Base-by-base conservation (phyloP, 2,113 vertebrate genomes). In the Catagonus wagneri region DNA sequence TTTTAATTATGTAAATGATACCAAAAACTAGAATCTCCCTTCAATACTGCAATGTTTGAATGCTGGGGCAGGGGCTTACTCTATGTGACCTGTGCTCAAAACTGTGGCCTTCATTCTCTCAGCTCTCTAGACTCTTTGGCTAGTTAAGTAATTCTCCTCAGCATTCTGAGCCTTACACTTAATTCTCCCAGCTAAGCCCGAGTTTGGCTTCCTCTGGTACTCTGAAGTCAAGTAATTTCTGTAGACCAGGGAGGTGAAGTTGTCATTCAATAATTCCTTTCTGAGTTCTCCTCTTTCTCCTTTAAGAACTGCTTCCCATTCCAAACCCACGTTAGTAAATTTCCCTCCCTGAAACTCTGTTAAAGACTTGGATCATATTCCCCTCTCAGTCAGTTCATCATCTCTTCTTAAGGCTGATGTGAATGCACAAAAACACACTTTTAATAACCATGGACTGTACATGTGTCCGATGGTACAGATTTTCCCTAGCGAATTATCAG, bases 71-170 rank as follows among this genome's bases (percentile, higher is more conserved):
- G 7, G 15, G 20, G 16, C 63, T 69, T 29, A 9, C 22, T 65
- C 9, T 63, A 8, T 3, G 0, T n/a, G 29, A 58, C 29, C 32
- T 65, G 10, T 0, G 2, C 39, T 56, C 63, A 25, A 1, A 14
- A 27, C 3, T 22, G 0, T 3, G 10, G 10, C 7, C 7, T 9
- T 58, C 52, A 36, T 86, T 61, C 29, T 81, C n/a, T 52, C 63
- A 88, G 68, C 4, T 79, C 4, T 74, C 61, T 2, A n/a, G 9
- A 78, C 25, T 44, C 56, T n/a, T 27, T 36, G 50, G 23, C n/a
- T 29, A 56, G 44, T 44, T 44, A 44, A 44, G 20, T 39, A 50
- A 44, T 34, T 44, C 44, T 87, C 79, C 58, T 23, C 60, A 34
- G 11, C 56, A 50, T 54, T 54, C 32, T 68, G 44, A 34, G 19